Evolutionary conservation across 2,113 vertebrate species (phyloP), one percentile per base, ranked within the genome.

Genomic region (Hemibagrus wyckioides): DNA sequence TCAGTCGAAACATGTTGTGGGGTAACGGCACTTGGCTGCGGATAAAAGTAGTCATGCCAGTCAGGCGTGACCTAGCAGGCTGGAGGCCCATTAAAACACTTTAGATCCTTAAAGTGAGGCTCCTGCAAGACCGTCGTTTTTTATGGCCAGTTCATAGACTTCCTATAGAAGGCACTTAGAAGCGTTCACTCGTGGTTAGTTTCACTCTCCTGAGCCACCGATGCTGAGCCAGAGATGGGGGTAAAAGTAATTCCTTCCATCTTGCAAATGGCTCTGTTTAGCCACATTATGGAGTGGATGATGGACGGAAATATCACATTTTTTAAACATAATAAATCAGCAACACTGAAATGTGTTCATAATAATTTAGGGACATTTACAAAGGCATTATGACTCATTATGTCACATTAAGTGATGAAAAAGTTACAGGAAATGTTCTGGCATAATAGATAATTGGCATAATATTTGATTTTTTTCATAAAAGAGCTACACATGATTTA

Each of bases 21-120:
- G 84, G 85, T 86, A 86, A 85, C 61, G 30, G 82, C 85, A 80
- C 76, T 85, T 90, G 86, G 88, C 87, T 10, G 39, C 14, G 17
- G 85, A 91, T 90, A 59, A 91, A 90, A 89, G 88, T 71, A 65
- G 71, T 57, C 23, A 8, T 81, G 84, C 48, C 75, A 82, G 81
- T 81, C 90, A 88, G 90, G 89, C 80, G 57, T 89, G 86, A 89
- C 88, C 84, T 50, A 69, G 63, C 88, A 87, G 85, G 81, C 86
- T 59, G 61, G 80, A 23, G 59, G 80, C 63, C 86, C 57, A 77
- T 89, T 77, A 88, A 89, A 89, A 81, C 5, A 8, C 44, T 90
- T 75, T 83, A 89, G 25, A 81, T 56, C 48, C 33, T 77, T 36
- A 86, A 88, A 85, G 82, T 63, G 65, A 76, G 82, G 77, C 84